Conservation (phyloP, 2,888 invertebrate genomes). For the Gari tellinella region DNA sequence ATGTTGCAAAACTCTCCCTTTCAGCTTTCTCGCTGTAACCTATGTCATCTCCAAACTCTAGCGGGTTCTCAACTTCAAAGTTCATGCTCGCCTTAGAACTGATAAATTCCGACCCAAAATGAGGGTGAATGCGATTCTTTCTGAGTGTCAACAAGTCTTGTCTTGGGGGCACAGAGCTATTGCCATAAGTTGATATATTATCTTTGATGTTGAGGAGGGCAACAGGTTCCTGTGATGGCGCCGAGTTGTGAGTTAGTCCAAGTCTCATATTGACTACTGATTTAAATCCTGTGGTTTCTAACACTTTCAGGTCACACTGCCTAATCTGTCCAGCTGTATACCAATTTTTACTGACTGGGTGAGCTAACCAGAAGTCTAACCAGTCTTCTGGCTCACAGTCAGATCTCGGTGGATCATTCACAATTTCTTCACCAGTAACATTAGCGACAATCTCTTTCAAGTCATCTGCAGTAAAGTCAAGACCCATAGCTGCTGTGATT, state of each 20-base stretch:
- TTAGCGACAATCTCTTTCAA: slow-evolving; percentile 66
- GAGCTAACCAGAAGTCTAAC: slow-evolving; percentile 76
- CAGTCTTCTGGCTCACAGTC: slow-evolving; percentile 70
- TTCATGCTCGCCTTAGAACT: slow-evolving; percentile 64
- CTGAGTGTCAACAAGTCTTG: slow-evolving; percentile 65
- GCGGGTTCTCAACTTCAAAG: slow-evolving; percentile 71
- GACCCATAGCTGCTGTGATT: slow-evolving; percentile 72
- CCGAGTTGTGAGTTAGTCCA: slow-evolving; percentile 64
- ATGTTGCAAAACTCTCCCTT: slow-evolving; percentile 54
- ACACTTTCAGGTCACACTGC: slow-evolving; percentile 64
- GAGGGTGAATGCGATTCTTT: slow-evolving; percentile 62
- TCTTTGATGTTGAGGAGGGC: slow-evolving; percentile 75
- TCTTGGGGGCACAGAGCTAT: slow-evolving; percentile 57
- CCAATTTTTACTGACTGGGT: slow-evolving; percentile 76
- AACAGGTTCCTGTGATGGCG: slow-evolving; percentile 73
- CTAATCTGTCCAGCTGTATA: slow-evolving; percentile 77
- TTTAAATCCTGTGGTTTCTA: slow-evolving; percentile 70
- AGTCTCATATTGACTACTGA: slow-evolving; percentile 72
- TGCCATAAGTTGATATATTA: slow-evolving; percentile 70
- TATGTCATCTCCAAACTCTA: slow-evolving; percentile 79
- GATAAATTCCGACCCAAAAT: slow-evolving; percentile 65
- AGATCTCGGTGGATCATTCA: slow-evolving; percentile 64
- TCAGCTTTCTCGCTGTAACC: slow-evolving; percentile 76
- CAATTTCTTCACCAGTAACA: slow-evolving; percentile 71
- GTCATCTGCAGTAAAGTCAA: slow-evolving; percentile 70